Evolutionary conservation across 2,888 invertebrate species (phyloP), one percentile per base, ranked within the genome.

Genomic region (Aphelenchoides bicaudatus): DNA sequence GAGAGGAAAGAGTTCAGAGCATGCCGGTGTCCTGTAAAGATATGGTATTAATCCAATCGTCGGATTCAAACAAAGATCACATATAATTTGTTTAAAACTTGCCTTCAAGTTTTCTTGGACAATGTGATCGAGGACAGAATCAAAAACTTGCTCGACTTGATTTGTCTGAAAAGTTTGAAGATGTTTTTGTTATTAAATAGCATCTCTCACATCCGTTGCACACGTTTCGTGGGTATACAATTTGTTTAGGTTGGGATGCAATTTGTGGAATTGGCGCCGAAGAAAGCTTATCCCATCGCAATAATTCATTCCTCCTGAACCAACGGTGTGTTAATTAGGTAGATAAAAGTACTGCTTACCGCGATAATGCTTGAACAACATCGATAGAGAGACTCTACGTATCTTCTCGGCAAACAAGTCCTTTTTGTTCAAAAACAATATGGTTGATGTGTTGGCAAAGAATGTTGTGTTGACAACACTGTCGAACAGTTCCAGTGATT

Each of bases 391-490:
- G 19, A 70, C 59, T n/a, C 49, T 55, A 16, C 61, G 51, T 6
- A 78, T 68, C 63, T 77, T 77, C 46, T 67, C 61, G n/a, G 58
- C 58, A 47, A 78, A 75, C 6, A 78, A 48, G 56, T 77, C 77
- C 46, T 67, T 72, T 54, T 77, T 77, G 59, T 77, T 77, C 19
- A 77, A 63, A 57, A 77, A 77, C 1, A 78, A 56, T 31, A 77
- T 78, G 52, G 73, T 68, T 13, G 75, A 70, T 1, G 75, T 49
- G 13, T 67, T 63, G 1, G 48, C 55, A 57, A 76, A 76, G 51
- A 62, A 75, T 13, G 55, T 48, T 8, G 62, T 62, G 28, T 66
- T 67, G 34, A 65, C 61, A 3, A 77, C 66, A 28, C 53, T 61
- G 34, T 66, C 60, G 56, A 71, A 77, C 8, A 77, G 61, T 21